Conservation (phyloP, 2,797 vertebrate species). For the Microctenopoma steveboyesi region DNA sequence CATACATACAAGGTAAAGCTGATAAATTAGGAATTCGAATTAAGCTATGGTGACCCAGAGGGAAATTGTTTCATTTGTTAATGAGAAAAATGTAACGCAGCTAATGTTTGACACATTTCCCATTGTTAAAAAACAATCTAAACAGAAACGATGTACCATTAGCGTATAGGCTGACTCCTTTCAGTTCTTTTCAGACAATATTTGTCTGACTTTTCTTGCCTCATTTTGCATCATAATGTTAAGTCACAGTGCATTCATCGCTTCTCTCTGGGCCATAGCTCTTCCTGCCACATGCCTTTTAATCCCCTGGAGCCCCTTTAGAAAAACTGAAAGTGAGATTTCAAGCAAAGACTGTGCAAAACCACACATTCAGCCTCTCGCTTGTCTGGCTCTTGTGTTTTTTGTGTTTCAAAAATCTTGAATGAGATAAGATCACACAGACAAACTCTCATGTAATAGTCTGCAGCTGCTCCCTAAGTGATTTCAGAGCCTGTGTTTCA, state of each 20-base stretch:
- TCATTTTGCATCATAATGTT: conserved; percentile 13
- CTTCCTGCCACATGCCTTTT: conserved; percentile 24
- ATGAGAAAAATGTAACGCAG: neutral
- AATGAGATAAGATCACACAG: conserved; percentile 82
- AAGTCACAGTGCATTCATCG: neutral
- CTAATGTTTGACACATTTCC: neutral
- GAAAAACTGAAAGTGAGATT: conserved; percentile 50
- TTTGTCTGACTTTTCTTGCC: conserved; percentile 3
- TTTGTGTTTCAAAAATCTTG: conserved; percentile 61
- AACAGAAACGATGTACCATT: neutral
- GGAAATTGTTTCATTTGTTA: no score
- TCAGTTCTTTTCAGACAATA: neutral
- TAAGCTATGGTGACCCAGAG: neutral
- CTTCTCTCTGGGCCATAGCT: conserved; percentile 1
- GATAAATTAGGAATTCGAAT: neutral
- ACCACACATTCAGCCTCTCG: conserved; percentile 42
- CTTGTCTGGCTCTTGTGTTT: conserved; percentile 71
- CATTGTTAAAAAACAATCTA: neutral
- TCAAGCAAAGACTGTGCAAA: conserved; percentile 27
- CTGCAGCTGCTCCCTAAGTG: conserved; percentile 82
- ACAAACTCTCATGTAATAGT: conserved; percentile 80
- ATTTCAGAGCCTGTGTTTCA: conserved; percentile 78
- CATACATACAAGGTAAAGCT: neutral
- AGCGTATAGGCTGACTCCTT: neutral
- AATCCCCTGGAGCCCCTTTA: conserved; percentile 26